Conservation (phyloP, 2,113 vertebrate species). For the Tenrec ecaudatus region DNA sequence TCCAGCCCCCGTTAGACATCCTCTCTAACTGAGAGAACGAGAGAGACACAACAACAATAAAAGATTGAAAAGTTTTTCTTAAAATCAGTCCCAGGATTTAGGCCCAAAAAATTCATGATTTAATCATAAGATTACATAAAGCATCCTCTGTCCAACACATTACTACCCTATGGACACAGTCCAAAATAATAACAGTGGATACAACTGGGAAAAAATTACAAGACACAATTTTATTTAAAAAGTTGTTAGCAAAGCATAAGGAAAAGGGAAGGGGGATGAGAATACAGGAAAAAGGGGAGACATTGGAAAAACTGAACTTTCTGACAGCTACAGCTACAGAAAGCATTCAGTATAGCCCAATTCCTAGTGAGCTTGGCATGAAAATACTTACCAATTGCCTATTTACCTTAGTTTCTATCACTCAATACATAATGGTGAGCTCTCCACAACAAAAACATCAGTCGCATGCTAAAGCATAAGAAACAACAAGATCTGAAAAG, state of each 20-base stretch:
- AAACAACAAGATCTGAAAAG: neutral
- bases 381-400: neutral
- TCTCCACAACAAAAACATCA: neutral
- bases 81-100: too few species aligned
- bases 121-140: neutral
- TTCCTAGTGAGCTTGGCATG: neutral
- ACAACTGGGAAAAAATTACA: neutral
- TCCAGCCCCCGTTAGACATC: too few species aligned
- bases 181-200: neutral
- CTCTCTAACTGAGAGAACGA: too few species aligned
- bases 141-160: neutral
- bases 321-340: neutral
- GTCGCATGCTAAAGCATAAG: neutral
- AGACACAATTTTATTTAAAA: neutral
- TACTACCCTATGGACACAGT: neutral
- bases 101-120: too few species aligned
- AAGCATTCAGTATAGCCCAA: neutral
- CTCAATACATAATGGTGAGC: neutral
- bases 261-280: neutral
- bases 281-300: neutral
- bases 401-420: neutral
- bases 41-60: too few species aligned
- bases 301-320: neutral
- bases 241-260: neutral
- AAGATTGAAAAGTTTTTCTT: too few species aligned